Percentiles rank a stretch among this genome's conserved stretches.
Conservation (phyloP, 2,113 vertebrate species). For the Semicossyphus pulcher region DNA sequence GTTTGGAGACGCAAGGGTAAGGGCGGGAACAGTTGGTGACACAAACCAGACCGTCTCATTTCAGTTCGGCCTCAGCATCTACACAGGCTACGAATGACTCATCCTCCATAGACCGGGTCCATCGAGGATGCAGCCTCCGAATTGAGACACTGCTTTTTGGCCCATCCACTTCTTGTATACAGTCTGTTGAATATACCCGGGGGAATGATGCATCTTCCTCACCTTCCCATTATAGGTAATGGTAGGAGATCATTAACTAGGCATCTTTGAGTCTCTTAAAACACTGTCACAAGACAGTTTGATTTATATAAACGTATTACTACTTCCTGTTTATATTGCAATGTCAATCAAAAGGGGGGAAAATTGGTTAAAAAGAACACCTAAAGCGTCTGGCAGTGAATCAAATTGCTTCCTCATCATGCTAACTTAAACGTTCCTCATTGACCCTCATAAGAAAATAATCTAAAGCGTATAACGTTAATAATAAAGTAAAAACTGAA, state of each 20-base stretch:
- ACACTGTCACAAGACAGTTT: not conserved
- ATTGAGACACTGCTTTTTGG: no score
- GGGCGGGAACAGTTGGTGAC: no score
- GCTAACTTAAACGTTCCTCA: not conserved
- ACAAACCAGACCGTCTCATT: no score
- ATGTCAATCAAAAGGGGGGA: not conserved
- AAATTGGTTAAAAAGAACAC: not conserved
- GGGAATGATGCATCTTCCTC: not conserved
- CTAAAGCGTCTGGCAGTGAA: not conserved
- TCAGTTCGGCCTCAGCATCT: no score
- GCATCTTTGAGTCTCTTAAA: not conserved
- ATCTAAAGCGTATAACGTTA: not conserved
- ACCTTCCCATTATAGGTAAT: not conserved
- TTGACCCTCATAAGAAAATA: constrained; percentile 1
- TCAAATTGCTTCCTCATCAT: not conserved
- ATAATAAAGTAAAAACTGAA: constrained; percentile 9
- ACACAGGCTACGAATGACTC: no score
- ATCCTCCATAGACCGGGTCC: no score
- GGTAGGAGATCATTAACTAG: not conserved
- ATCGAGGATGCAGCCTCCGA: no score
- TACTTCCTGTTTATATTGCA: not conserved
- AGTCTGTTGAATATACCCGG: no score
- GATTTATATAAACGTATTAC: not conserved
- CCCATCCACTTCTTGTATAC: no score
- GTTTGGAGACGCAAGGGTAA: no score